phyloP scores from a whole-genome alignment of 2,888 invertebrate species.

The Dasypogon diadema region DNA sequence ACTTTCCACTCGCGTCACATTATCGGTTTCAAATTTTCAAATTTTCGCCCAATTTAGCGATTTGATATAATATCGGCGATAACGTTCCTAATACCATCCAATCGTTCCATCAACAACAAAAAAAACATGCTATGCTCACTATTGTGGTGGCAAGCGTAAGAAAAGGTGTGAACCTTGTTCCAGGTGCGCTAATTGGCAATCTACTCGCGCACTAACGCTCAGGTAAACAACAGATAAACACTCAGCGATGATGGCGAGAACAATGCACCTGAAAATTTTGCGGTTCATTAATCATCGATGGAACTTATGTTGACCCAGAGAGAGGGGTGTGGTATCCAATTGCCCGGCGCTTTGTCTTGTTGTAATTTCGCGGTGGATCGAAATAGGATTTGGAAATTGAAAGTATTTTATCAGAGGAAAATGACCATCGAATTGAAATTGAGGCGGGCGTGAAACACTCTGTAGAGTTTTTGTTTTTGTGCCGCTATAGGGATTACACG shows the following conservation, averaged over 20 bases:
- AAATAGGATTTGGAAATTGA: not conserved
- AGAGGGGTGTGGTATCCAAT: too few relatives aligned
- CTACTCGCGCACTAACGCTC: slow-evolving; percentile 4
- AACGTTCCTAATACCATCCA: too few relatives aligned
- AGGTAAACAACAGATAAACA: slow-evolving; percentile 19
- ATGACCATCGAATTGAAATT: not conserved
- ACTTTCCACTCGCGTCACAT: too few relatives aligned
- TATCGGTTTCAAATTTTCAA: too few relatives aligned
- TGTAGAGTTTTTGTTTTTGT: too few relatives aligned
- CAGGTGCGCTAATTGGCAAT: slow-evolving; percentile 27
- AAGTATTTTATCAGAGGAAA: not conserved
- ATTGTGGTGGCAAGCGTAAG: not conserved
- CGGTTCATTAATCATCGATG: slow-evolving; percentile 9
- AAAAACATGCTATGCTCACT: too few relatives aligned
- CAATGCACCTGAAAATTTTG: slow-evolving; percentile 7
- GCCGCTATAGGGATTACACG: too few relatives aligned
- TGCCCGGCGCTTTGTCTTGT: too few relatives aligned
- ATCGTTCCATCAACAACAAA: too few relatives aligned
- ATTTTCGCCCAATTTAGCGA: not conserved
- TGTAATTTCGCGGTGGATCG: not conserved
- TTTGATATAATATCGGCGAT: too few relatives aligned
- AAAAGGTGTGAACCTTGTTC: not conserved
- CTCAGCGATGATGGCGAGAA: not conserved
- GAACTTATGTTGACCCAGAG: too few relatives aligned
- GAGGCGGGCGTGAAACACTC: not conserved